A percentile compares a stretch with the other conserved stretches of the same genome.
These are phyloP conservation scores for Prionace glauca DNA, from an alignment of 2,797 vertebrate species.

Conservation along the genomic window DNA sequence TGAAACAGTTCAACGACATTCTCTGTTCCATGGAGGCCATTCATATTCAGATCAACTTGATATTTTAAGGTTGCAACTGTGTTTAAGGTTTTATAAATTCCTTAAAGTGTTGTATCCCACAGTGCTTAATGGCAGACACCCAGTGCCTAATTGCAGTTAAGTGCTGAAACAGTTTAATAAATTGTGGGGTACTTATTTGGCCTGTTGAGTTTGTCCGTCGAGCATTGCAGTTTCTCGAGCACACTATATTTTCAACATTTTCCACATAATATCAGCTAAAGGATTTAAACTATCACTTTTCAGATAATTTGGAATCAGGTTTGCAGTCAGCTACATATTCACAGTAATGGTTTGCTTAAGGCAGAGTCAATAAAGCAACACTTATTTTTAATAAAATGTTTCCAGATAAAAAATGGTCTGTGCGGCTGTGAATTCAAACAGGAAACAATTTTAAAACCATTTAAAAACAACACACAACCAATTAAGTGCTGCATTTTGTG, in stretches of 20 bases:
- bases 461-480: background rate
- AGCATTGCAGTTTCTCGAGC: background rate
- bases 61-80: background rate
- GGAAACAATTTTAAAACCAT: background rate
- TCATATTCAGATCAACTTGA: background rate
- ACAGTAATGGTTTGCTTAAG: background rate
- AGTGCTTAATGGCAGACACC: background rate
- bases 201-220: background rate
- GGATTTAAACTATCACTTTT: background rate
- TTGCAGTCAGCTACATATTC: background rate
- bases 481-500: background rate
- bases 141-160: background rate
- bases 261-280: background rate
- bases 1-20: background rate
- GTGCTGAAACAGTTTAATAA: background rate
- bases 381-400: background rate
- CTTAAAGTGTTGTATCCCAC: background rate
- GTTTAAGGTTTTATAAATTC: background rate
- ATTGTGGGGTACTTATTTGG: background rate
- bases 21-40: background rate
- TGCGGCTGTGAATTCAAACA: background rate
- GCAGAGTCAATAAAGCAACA: background rate
- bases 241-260: background rate
- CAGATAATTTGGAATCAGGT: background rate
- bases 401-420: no score